phyloP scores from a whole-genome alignment of 1,140 invertebrate genomes.

The Dendroctonus ponderosae region DNA sequence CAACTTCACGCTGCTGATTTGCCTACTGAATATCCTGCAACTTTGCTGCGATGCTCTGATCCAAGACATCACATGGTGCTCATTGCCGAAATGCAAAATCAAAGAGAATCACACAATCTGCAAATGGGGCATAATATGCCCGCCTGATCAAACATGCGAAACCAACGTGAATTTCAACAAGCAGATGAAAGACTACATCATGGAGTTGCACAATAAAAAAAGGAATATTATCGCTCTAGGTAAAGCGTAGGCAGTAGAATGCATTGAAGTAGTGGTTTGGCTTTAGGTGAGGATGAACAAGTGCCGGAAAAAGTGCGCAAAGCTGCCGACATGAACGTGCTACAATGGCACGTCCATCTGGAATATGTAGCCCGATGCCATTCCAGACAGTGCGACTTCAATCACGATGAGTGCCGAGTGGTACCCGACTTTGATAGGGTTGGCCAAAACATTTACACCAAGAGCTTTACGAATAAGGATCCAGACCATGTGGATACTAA shows the following conservation, averaged over 20 bases:
- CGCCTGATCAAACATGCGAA: slow-evolving; percentile 4
- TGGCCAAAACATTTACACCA: slow-evolving; percentile 22
- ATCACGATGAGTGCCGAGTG: slow-evolving; percentile 17
- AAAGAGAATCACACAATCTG: slow-evolving; percentile 12
- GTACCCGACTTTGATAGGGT: slow-evolving; percentile 6
- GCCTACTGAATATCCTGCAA: background rate
- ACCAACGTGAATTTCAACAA: slow-evolving; percentile 7
- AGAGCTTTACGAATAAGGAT: background rate
- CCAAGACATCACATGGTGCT: slow-evolving; percentile 17
- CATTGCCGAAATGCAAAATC: slow-evolving; percentile 3
- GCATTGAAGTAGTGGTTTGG: background rate
- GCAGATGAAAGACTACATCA: slow-evolving; percentile 14
- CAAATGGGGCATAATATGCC: slow-evolving; percentile 13
- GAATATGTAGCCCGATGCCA: slow-evolving; percentile 24
- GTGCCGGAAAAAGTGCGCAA: slow-evolving; percentile 7
- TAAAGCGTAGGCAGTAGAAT: background rate
- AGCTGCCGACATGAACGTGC: slow-evolving; percentile 13
- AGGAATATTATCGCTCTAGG: slow-evolving; percentile 17
- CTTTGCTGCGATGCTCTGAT: slow-evolving; percentile 1
- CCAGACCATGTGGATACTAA: slow-evolving; percentile 1
- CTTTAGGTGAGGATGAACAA: slow-evolving; percentile 10
- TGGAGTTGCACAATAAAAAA: slow-evolving; percentile 21
- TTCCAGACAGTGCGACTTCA: slow-evolving; percentile 14
- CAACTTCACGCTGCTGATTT: background rate
- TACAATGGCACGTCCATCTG: slow-evolving; percentile 23